Conservation (phyloP, 2,113 vertebrate genomes). For the Plecturocebus donacophilus region DNA sequence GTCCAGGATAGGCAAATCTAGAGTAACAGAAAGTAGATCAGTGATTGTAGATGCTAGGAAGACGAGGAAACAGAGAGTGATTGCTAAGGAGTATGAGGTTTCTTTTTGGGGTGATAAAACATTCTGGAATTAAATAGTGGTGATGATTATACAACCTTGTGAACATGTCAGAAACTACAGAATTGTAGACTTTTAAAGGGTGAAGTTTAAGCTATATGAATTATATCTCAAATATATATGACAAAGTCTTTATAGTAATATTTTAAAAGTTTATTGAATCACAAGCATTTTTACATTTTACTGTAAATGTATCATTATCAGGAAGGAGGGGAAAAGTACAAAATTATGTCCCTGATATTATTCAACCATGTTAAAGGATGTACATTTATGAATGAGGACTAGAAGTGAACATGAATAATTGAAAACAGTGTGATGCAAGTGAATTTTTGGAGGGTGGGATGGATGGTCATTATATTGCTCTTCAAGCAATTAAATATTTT, state of each 20-base stretch:
- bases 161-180: neutral
- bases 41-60: neutral
- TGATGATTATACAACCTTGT: neutral
- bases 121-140: neutral
- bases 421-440: neutral
- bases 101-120: neutral
- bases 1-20: neutral
- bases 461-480: neutral
- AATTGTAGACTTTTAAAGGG: neutral
- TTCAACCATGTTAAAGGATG: neutral
- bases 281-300: neutral
- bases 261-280: neutral
- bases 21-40: slow-evolving; percentile 23
- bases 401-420: neutral
- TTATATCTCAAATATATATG: neutral
- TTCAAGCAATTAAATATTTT: neutral
- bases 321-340: neutral
- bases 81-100: neutral
- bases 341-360: neutral
- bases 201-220: slow-evolving; percentile 3
- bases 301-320: neutral
- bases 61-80: neutral
- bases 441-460: neutral
- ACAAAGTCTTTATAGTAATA: neutral
- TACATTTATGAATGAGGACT: neutral